phyloP scores from a whole-genome alignment of 2,888 invertebrate genomes.

The Drosophila neoperkinsi region DNA sequence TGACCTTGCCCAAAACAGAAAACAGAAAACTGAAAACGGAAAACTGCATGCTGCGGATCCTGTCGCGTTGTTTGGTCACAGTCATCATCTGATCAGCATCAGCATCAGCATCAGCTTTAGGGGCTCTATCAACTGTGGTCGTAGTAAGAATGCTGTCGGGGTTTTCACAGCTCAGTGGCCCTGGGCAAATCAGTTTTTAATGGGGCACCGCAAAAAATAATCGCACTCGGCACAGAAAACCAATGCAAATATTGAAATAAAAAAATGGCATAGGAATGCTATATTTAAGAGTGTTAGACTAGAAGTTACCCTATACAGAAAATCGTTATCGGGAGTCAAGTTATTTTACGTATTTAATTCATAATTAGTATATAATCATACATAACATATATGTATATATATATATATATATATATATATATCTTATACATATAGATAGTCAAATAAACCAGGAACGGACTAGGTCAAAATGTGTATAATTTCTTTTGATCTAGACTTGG shows the following conservation, averaged over 20 bases:
- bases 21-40: background rate
- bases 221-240: slow-evolving; percentile 27
- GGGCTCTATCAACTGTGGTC: slow-evolving; percentile 16
- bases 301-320: slow-evolving; percentile 1
- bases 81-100: slow-evolving; percentile 34
- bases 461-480: too few relatives aligned
- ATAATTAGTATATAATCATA: background rate
- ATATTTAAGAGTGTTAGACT: background rate
- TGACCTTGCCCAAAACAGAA: slow-evolving; percentile 51
- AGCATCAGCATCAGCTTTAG: slow-evolving; percentile 11
- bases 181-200: slow-evolving; percentile 38
- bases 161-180: slow-evolving; percentile 73
- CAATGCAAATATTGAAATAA: slow-evolving; percentile 15
- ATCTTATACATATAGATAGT: too few relatives aligned
- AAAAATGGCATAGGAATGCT: background rate
- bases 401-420: too few relatives aligned
- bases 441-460: too few relatives aligned
- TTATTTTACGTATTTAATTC: background rate
- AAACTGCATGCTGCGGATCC: slow-evolving; percentile 35
- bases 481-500: too few relatives aligned
- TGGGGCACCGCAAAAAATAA: slow-evolving; percentile 58
- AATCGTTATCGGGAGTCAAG: too few relatives aligned
- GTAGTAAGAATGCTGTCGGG: slow-evolving; percentile 1
- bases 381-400: too few relatives aligned
- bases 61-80: slow-evolving; percentile 66